Evolutionary conservation across 2,888 invertebrate species (phyloP), one percentile per base, ranked within the genome.

Genomic region (Dolichomitus sp.): DNA sequence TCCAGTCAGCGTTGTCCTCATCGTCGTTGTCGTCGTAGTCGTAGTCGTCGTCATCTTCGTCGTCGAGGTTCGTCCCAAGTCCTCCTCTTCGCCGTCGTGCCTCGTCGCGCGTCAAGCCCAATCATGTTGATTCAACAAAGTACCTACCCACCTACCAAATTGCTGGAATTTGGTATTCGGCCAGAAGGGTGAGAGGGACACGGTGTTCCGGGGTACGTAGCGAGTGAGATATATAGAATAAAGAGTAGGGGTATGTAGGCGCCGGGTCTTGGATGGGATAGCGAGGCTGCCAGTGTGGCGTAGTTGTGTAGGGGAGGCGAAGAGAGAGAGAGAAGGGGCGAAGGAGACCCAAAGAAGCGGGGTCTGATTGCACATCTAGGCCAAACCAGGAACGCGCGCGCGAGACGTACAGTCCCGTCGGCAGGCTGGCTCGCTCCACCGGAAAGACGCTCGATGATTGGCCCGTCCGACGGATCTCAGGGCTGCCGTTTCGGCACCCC

Each of bases 51-150:
- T 72, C 75, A 70, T 83, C 85, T 79, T 86, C 81, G 79, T 85
- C 85, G 87, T 85, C 57, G 42, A 50, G 37, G 17, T 65, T 75
- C 54, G 74, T 79, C 19, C 82, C 79, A 52, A 78, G 52, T 42
- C 57, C 75, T 81, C 86, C 80, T 82, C 85, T 77, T 65, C 83
- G 69, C 70, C 74, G 77, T 84, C 84, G 80, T 87, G 87, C 86
- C 81, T 88, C 89, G 88, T 87, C 89, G 89, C 83, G 87, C 90
- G 92, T 91, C 92, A 90, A 92, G 92, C 91, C 91, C 93, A 93
- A 93, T 93, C 93, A 93, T 93, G 93, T 93, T 93, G 93, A 93
- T 93, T 93, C 93, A 93, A 93, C 93, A 93, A 92, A 93, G 93
- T 92, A 87, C 87, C 83, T 85, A 93, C 91, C 92, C 91, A 92